Percentiles rank a stretch among this genome's conserved stretches.
These are phyloP conservation scores for Marcusenius ussheri DNA, from an alignment of 2,113 vertebrate species.

Conservation along the genomic window DNA sequence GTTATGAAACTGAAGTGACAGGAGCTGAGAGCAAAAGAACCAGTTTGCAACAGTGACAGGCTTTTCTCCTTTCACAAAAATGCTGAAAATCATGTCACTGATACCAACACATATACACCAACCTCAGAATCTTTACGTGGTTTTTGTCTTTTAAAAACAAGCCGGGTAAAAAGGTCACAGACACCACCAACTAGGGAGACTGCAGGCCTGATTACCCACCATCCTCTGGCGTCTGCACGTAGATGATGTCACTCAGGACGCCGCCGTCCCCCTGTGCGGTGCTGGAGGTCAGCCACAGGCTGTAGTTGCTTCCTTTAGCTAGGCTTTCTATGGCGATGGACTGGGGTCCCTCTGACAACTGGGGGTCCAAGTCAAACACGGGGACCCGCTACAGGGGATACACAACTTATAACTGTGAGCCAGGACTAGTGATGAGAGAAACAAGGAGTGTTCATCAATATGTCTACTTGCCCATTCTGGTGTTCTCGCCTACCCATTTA, in stretches of 20 bases:
- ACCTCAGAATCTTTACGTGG: slow-evolving; percentile 53
- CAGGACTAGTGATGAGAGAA: background rate
- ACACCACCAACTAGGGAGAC: slow-evolving; percentile 4
- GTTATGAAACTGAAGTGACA: slow-evolving; percentile 10
- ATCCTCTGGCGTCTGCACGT: slow-evolving; percentile 72
- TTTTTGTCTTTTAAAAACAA: slow-evolving; percentile 46
- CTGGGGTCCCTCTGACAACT: slow-evolving; percentile 23
- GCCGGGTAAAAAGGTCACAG: slow-evolving; percentile 52
- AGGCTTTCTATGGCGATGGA: slow-evolving; percentile 46
- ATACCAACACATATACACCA: background rate
- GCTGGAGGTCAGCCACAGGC: slow-evolving; percentile 72
- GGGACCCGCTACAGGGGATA: slow-evolving; percentile 41
- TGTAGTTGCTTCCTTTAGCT: slow-evolving; percentile 55
- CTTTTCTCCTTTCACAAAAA: slow-evolving; percentile 48
- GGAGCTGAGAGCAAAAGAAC: slow-evolving; percentile 33
- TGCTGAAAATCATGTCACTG: slow-evolving; percentile 39
- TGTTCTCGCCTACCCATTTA: background rate
- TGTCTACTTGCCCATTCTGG: background rate
- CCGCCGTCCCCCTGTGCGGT: slow-evolving; percentile 81
- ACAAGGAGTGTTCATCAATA: background rate
- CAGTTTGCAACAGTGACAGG: slow-evolving; percentile 43
- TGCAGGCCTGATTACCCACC: slow-evolving; percentile 52
- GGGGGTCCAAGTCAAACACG: slow-evolving; percentile 26
- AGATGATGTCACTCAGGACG: slow-evolving; percentile 63
- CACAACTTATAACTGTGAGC: background rate